These are phyloP conservation scores for Neogobius melanostomus DNA, from an alignment of 2,113 vertebrate species.

Conservation along the genomic window DNA sequence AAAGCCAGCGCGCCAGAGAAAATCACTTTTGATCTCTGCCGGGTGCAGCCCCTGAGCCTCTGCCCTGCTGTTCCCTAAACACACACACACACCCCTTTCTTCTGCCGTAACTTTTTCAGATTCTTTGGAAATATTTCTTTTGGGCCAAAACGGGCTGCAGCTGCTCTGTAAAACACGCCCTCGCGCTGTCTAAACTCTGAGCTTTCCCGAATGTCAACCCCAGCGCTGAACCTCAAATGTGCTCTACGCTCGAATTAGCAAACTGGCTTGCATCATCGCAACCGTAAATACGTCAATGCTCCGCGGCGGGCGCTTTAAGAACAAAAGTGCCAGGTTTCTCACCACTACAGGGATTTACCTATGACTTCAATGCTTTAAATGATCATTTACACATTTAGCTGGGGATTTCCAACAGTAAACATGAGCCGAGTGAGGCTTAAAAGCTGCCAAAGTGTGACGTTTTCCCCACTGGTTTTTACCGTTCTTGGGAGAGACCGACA, in stretches of 20 bases:
- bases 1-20: not conserved
- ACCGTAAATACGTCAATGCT: conserved; percentile 1
- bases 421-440: not conserved
- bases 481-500: conserved; percentile 96
- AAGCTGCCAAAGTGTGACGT: not conserved
- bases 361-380: not conserved
- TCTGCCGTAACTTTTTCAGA: not conserved
- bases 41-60: conserved; percentile 2
- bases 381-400: conserved; percentile 4
- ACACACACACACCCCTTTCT: conserved; percentile 14
- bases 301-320: not conserved
- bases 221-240: conserved; percentile 3
- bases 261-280: conserved; percentile 3
- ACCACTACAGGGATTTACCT: not conserved
- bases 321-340: conserved; percentile 15
- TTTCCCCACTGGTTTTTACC: conserved; percentile 70
- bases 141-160: conserved; percentile 9
- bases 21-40: conserved; percentile 10
- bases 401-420: conserved; percentile 10
- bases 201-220: conserved; percentile 5
- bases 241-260: conserved; percentile 19
- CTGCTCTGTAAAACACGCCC: not conserved
- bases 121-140: conserved; percentile 17
- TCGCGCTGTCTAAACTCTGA: conserved; percentile 17
- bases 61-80: conserved; percentile 12